Conservation (phyloP, 2,113 vertebrate genomes). For the Syngnathus floridae region DNA sequence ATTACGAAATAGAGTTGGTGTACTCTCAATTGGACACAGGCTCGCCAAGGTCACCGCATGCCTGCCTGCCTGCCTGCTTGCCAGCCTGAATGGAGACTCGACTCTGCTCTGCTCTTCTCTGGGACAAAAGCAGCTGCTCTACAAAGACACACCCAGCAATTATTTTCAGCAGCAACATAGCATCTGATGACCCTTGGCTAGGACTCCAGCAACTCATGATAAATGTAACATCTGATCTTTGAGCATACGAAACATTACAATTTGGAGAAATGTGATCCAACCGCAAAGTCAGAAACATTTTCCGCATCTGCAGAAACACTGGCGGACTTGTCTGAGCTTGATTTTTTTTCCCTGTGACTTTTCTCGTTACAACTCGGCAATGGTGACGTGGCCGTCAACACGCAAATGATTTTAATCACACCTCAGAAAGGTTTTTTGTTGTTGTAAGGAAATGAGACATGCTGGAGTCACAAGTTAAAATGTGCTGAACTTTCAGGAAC, state of each 20-base stretch:
- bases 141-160: constrained; percentile 69
- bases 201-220: constrained; percentile 38
- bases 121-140: constrained; percentile 72
- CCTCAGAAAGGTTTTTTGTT: background rate
- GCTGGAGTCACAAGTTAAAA: constrained; percentile 46
- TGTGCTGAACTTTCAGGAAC: constrained; percentile 69
- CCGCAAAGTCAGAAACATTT: constrained; percentile 11
- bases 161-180: constrained; percentile 67
- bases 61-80: constrained; percentile 33
- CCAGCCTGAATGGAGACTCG: constrained; percentile 56
- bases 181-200: constrained; percentile 54
- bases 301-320: constrained; percentile 8
- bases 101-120: constrained; percentile 53
- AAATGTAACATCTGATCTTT: constrained; percentile 24
- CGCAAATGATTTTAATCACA: constrained; percentile 6
- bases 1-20: constrained; percentile 69
- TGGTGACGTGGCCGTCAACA: constrained; percentile 53
- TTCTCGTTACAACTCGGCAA: constrained; percentile 31
- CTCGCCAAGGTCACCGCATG: constrained; percentile 71
- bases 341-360: constrained; percentile 24
- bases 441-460: constrained; percentile 47
- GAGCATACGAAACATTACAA: constrained; percentile 11
- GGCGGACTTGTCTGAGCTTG: constrained; percentile 26
- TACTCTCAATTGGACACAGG: constrained; percentile 63
- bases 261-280: constrained; percentile 4